Conservation (phyloP, 53 echinoderm and acorn worm species). For the Echinometra lucunter region DNA sequence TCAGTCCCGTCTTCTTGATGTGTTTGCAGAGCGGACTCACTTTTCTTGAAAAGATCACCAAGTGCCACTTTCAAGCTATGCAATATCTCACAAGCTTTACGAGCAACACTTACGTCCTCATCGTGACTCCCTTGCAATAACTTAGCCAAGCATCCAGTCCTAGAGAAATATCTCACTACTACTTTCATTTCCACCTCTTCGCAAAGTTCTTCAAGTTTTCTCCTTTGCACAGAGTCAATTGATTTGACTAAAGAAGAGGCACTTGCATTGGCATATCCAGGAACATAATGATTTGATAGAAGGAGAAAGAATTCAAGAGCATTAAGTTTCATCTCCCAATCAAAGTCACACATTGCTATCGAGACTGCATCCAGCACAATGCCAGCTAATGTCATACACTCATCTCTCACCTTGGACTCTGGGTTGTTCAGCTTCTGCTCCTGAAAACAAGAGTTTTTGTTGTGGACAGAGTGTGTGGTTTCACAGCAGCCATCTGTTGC, state of each 20-base stretch:
- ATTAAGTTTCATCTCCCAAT: slow-evolving; percentile 88
- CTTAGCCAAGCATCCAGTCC: slow-evolving; percentile 45
- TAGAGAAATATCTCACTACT: background rate
- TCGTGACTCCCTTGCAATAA: slow-evolving; percentile 24
- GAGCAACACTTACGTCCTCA: slow-evolving; percentile 74
- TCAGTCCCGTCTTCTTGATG: background rate
- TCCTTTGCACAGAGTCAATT: background rate
- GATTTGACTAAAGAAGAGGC: background rate
- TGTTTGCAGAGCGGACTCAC: background rate
- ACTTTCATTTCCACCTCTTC: background rate
- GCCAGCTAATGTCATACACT: background rate
- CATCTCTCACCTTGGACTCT: background rate
- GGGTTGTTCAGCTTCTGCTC: background rate
- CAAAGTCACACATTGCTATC: slow-evolving; percentile 72
- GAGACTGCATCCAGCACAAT: slow-evolving; percentile 46
- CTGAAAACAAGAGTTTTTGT: background rate
- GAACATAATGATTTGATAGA: slow-evolving; percentile 56
- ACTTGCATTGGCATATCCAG: background rate
- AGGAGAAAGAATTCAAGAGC: slow-evolving; percentile 78
- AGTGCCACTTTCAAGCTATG: slow-evolving; percentile 63
- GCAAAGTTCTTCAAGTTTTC: background rate
- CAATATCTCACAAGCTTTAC: slow-evolving; percentile 76
- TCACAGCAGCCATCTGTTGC: background rate
- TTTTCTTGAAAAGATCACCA: background rate
- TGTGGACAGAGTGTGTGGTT: background rate